Evolutionary conservation across 2,888 invertebrate genomes (phyloP).

Genomic region (Vanessa cardui): DNA sequence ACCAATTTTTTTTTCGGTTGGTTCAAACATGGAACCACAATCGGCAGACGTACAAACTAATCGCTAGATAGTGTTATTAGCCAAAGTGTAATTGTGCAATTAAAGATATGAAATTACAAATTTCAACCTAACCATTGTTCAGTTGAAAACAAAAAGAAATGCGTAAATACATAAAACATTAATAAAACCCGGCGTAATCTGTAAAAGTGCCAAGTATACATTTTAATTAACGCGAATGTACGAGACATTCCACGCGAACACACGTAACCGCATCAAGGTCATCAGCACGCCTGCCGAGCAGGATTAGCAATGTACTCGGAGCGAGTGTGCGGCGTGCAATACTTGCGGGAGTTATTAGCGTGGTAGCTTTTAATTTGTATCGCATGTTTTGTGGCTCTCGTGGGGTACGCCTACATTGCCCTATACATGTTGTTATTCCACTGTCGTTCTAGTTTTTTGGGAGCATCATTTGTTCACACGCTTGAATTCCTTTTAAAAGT

Average conservation of each 20-base stretch:
- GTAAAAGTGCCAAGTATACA: conserved; percentile 19
- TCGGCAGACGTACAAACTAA: too few relatives aligned
- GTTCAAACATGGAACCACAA: too few relatives aligned
- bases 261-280: conserved; percentile 30
- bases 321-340: conserved; percentile 51
- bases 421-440: background rate
- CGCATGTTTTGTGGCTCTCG: conserved; percentile 51
- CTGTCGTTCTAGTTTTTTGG: background rate
- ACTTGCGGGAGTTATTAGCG: conserved; percentile 59
- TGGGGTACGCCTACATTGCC: background rate
- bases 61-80: too few relatives aligned
- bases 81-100: too few relatives aligned
- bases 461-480: background rate
- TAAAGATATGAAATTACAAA: too few relatives aligned
- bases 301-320: conserved; percentile 51
- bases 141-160: too few relatives aligned
- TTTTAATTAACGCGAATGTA: conserved; percentile 34
- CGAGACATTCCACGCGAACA: conserved; percentile 20
- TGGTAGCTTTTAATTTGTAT: conserved; percentile 77
- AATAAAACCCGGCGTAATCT: background rate
- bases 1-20: too few relatives aligned
- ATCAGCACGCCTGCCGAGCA: conserved; percentile 46
- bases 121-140: background rate
- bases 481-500: background rate
- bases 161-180: too few relatives aligned